A percentile compares a stretch with the other conserved stretches of the same genome.
These are phyloP conservation scores for Crotalus tigris DNA, from an alignment of 2,113 vertebrate genomes.

Conservation along the genomic window DNA sequence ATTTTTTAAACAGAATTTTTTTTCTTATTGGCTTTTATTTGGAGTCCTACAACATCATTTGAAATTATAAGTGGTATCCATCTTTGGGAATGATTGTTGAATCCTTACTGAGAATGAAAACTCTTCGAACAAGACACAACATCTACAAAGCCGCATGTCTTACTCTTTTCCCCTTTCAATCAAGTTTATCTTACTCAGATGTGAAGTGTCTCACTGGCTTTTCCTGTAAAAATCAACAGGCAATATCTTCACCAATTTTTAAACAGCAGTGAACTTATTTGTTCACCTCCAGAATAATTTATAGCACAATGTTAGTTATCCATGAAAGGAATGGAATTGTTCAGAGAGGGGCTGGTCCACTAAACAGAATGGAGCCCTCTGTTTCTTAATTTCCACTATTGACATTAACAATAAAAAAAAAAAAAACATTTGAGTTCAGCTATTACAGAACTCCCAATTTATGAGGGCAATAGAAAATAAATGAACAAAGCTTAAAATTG, in stretches of 20 bases:
- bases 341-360: background rate
- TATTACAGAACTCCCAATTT: background rate
- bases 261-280: background rate
- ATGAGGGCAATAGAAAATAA: background rate
- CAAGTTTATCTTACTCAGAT: background rate
- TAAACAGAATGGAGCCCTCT: background rate
- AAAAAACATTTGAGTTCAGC: slow-evolving; percentile 1
- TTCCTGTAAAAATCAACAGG: background rate
- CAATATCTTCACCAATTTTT: background rate
- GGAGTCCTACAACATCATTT: background rate
- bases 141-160: background rate
- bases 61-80: background rate
- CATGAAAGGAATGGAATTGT: background rate
- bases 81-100: background rate
- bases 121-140: background rate
- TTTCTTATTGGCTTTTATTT: background rate
- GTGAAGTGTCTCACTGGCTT: background rate
- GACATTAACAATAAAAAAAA: slow-evolving; percentile 3
- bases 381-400: background rate
- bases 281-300: background rate
- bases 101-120: background rate
- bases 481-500: rapidly evolving
- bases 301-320: background rate
- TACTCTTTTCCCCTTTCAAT: background rate
- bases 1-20: background rate